Evolutionary conservation across 1,140 invertebrate species (phyloP), one percentile per base, ranked within the genome.

Genomic region (Metopolophium dirhodum): DNA sequence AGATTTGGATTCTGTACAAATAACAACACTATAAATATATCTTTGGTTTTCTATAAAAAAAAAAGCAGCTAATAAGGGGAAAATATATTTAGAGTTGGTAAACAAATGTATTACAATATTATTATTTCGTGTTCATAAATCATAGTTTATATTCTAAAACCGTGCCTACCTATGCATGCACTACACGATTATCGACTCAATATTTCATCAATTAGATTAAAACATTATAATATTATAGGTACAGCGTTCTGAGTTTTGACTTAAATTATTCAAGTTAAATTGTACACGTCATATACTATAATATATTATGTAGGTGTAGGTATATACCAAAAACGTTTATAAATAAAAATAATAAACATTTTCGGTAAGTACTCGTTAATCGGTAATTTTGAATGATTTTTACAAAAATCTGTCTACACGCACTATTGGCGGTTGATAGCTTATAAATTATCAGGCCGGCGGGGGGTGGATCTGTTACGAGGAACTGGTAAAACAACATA

Each of bases 11-110:
- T 8, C 22, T 93, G 49, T 57, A 85, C 37, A 93, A 93, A 93
- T 86, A 93, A 93, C 91, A 93, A 86, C 35, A 54, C 91, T 92
- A 92, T 92, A 54, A 92, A 51, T 51, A 92, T 41, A 93, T 93
- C 82, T 93, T 93, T 93, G 91, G 91, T 86, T 93, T 86, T 20
- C 49, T 41, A 86, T 23, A 57, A 57, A 90, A 90, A 90, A 90
- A 90, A 90, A 68, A 68, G 30, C 22, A 77, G 61, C 61, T n/a
- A 77, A 77, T 77, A 77, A 77, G 61, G 14, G 61, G 61, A 77
- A 77, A 77, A 77, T 77, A 77, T n/a, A 77, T n/a, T 77, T n/a
- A 77, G 61, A 77, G 30, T 77, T n/a, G 61, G 61, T n/a, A 77
- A 77, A 35, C 30, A n/a, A 61, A 61, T 30, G 3, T 30, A 77